These are phyloP conservation scores for Pocota personata DNA, from an alignment of 2,888 invertebrate genomes.

Conservation along the genomic window DNA sequence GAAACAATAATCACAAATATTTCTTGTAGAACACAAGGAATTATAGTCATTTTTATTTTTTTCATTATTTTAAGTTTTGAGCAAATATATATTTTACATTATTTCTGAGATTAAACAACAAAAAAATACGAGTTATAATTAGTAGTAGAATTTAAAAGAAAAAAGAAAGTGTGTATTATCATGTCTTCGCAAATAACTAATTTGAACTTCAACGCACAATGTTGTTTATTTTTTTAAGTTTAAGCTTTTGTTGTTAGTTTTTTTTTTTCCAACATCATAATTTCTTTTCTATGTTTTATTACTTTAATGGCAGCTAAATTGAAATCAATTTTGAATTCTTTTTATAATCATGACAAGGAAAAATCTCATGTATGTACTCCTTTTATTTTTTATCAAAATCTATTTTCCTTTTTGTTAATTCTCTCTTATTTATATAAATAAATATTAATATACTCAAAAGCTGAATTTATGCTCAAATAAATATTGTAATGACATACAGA, in stretches of 20 bases:
- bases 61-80: slow-evolving; percentile 20
- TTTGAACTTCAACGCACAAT: slow-evolving; percentile 52
- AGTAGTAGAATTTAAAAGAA: slow-evolving; percentile 1
- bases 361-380: slow-evolving; percentile 17
- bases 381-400: slow-evolving; percentile 17
- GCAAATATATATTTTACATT: slow-evolving; percentile 29
- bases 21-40: slow-evolving; percentile 51
- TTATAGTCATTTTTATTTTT: slow-evolving; percentile 57
- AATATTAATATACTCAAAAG: slow-evolving; percentile 58
- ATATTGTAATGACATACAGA: slow-evolving; percentile 45
- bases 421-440: slow-evolving; percentile 45
- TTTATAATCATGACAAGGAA: slow-evolving; percentile 54
- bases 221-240: slow-evolving; percentile 7
- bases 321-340: slow-evolving; percentile 46
- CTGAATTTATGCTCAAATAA: slow-evolving; percentile 70
- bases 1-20: slow-evolving; percentile 57
- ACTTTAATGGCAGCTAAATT: slow-evolving; percentile 55
- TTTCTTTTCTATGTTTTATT: background rate
- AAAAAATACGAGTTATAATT: background rate
- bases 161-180: slow-evolving; percentile 31
- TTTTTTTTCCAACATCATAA: slow-evolving; percentile 11
- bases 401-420: background rate
- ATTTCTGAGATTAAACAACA: slow-evolving; percentile 28
- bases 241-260: background rate
- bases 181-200: slow-evolving; percentile 41